Percentiles rank a stretch among this genome's conserved stretches.
These are phyloP conservation scores for Oreotragus oreotragus DNA, from an alignment of 2,113 vertebrate genomes.

Conservation along the genomic window DNA sequence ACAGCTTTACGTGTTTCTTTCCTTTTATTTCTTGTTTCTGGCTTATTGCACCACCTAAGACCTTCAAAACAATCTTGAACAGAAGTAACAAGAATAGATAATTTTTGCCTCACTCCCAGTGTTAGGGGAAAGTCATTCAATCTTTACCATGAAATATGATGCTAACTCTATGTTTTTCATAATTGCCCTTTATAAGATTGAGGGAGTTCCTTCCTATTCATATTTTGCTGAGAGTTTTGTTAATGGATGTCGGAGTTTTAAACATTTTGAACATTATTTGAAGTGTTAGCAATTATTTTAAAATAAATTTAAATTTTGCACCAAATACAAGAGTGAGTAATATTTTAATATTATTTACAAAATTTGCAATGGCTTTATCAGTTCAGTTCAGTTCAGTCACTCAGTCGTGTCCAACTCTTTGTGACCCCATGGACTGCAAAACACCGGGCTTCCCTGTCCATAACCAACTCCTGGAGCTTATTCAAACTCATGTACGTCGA, in stretches of 20 bases:
- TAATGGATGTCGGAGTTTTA: neutral
- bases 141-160: neutral
- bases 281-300: neutral
- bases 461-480: neutral
- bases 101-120: neutral
- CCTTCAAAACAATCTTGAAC: neutral
- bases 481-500: neutral
- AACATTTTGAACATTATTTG: neutral
- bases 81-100: neutral
- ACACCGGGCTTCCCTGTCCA: neutral
- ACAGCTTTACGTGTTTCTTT: neutral
- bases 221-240: neutral
- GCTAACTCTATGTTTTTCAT: neutral
- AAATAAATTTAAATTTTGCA: neutral
- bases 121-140: neutral
- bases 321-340: neutral
- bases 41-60: neutral
- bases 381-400: neutral
- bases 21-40: neutral
- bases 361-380: neutral
- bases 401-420: neutral
- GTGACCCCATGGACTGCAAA: neutral
- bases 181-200: neutral
- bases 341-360: constrained; percentile 3
- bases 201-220: neutral